These are phyloP conservation scores for Pygocentrus nattereri DNA, from an alignment of 2,797 vertebrate genomes.

Conservation along the genomic window DNA sequence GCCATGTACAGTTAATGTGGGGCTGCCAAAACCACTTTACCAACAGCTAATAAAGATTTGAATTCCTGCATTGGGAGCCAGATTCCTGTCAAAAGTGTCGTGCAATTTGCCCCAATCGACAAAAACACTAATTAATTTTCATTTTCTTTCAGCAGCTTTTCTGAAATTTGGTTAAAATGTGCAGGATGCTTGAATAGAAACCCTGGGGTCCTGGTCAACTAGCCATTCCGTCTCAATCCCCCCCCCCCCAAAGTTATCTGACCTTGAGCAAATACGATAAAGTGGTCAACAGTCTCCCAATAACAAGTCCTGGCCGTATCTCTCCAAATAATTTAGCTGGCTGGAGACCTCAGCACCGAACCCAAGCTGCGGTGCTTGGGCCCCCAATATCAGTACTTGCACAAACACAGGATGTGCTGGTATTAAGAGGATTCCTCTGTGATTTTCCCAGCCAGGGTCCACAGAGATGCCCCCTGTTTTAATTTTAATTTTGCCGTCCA, in stretches of 20 bases:
- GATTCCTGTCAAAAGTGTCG: too few species aligned
- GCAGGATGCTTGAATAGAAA: too few species aligned
- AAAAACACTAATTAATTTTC: too few species aligned
- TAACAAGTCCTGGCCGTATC: not conserved
- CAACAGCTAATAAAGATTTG: too few species aligned
- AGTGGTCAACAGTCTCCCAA: not conserved
- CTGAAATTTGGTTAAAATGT: too few species aligned
- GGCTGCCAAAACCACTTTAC: too few species aligned
- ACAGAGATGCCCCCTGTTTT: slow-evolving; percentile 28
- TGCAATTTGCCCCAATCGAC: too few species aligned
- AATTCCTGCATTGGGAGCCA: not conserved
- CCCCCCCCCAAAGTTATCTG: not conserved
- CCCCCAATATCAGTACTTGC: slow-evolving; percentile 45
- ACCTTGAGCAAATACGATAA: not conserved
- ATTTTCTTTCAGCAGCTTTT: too few species aligned
- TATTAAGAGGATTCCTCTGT: slow-evolving; percentile 54
- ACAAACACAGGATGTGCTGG: slow-evolving; percentile 59
- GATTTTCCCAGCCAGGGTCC: slow-evolving; percentile 39
- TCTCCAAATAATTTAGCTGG: not conserved
- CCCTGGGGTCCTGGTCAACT: not conserved
- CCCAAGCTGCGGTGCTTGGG: slow-evolving; percentile 26
- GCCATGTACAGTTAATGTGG: too few species aligned
- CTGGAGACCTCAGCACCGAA: not conserved
- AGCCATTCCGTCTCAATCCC: not conserved
- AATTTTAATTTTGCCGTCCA: slow-evolving; percentile 57